Conservation (phyloP, 30 jellyfish, hydroid and myxozoan species). For the Turritopsis rubra region DNA sequence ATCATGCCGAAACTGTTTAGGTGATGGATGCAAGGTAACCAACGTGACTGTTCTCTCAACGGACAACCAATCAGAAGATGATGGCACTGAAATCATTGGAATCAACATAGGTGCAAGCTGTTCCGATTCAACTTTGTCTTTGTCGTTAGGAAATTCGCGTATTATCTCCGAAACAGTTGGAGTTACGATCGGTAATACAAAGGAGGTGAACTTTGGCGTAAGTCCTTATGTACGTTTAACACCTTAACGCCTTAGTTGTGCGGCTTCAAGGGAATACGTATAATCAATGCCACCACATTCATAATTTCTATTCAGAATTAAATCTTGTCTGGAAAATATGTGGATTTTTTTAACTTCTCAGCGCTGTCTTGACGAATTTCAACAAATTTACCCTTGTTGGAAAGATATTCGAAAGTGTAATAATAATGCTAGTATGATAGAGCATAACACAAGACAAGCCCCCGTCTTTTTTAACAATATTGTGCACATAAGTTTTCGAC, state of each 20-base stretch:
- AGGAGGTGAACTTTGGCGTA: background rate
- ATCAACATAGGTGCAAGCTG: background rate
- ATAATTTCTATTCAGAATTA: too few species aligned
- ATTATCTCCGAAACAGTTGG: background rate
- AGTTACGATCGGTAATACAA: background rate
- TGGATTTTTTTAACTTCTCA: too few species aligned
- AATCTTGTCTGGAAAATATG: too few species aligned
- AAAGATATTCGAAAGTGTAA: too few species aligned
- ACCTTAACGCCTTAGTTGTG: background rate
- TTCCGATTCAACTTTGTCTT: background rate
- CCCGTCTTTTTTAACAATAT: too few species aligned
- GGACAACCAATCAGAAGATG: background rate
- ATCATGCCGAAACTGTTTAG: background rate
- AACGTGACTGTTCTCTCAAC: background rate
- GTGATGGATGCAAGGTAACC: background rate
- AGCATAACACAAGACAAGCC: too few species aligned
- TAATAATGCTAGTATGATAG: too few species aligned
- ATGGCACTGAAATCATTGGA: background rate
- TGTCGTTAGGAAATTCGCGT: background rate
- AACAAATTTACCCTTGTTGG: too few species aligned
- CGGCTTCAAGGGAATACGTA: too few species aligned
- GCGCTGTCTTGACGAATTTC: too few species aligned
- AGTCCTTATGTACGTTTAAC: background rate
- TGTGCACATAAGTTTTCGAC: too few species aligned
- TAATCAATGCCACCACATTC: too few species aligned